These are phyloP conservation scores for Anarrhichthys ocellatus DNA, from an alignment of 2,113 vertebrate species.

Conservation along the genomic window DNA sequence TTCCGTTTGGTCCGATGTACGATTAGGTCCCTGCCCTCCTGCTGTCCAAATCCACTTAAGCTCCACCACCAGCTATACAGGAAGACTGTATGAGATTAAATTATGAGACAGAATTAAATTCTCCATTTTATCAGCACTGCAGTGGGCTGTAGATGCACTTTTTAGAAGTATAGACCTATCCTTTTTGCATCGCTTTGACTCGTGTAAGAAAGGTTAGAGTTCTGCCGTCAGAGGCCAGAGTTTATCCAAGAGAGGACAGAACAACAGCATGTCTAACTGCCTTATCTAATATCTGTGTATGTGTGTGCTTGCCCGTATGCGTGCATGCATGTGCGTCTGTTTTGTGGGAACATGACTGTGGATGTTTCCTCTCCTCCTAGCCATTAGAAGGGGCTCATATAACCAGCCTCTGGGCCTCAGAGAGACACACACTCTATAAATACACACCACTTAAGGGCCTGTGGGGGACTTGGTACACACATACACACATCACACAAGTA, in stretches of 20 bases:
- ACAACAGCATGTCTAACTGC: slow-evolving; percentile 37
- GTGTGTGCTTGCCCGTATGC: slow-evolving; percentile 18
- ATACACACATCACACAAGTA: slow-evolving; percentile 44
- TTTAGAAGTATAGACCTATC: slow-evolving; percentile 19
- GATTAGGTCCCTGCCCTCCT: slow-evolving; percentile 15
- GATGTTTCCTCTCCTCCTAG: slow-evolving; percentile 75
- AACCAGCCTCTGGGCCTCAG: slow-evolving; percentile 77
- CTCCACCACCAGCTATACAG: slow-evolving; percentile 17
- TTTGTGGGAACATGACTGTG: slow-evolving; percentile 75
- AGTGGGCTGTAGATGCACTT: slow-evolving; percentile 31
- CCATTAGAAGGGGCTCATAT: slow-evolving; percentile 83
- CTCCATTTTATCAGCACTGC: slow-evolving; percentile 40
- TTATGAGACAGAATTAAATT: slow-evolving; percentile 53
- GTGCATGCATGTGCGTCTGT: slow-evolving; percentile 58
- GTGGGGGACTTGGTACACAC: slow-evolving; percentile 67
- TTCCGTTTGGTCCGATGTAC: slow-evolving; percentile 26
- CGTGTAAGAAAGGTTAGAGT: slow-evolving; percentile 43
- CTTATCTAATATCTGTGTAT: slow-evolving; percentile 25
- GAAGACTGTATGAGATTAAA: slow-evolving; percentile 39
- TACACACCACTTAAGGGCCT: slow-evolving; percentile 85
- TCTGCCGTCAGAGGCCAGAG: slow-evolving; percentile 33
- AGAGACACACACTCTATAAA: slow-evolving; percentile 82
- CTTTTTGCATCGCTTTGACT: slow-evolving; percentile 36
- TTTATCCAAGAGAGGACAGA: slow-evolving; percentile 50
- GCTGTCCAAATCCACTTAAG: slow-evolving; percentile 44